Percentiles rank a stretch among this genome's conserved stretches.
These are phyloP conservation scores for Lomographa bimaculata DNA, from an alignment of 2,888 invertebrate genomes.

Conservation along the genomic window DNA sequence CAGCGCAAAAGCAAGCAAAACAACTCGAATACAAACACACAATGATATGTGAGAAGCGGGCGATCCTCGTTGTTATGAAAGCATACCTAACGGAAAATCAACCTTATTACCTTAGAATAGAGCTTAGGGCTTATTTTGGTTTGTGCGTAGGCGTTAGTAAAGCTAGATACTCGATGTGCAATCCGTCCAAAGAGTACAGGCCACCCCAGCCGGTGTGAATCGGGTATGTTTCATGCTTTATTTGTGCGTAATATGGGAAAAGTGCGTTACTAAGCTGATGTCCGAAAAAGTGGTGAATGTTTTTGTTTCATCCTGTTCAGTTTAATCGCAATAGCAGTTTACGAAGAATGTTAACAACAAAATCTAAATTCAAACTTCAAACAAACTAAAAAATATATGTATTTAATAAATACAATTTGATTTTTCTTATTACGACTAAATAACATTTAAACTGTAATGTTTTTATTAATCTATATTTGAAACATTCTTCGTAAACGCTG, in stretches of 20 bases:
- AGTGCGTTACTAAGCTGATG: slow-evolving; percentile 47
- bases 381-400: no score
- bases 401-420: no score
- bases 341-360: slow-evolving; percentile 30
- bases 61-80: slow-evolving; percentile 67
- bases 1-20: slow-evolving; percentile 78
- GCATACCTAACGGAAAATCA: slow-evolving; percentile 68
- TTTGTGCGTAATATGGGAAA: slow-evolving; percentile 56
- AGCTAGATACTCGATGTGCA: slow-evolving; percentile 62
- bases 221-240: slow-evolving; percentile 71
- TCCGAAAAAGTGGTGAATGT: not conserved
- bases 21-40: slow-evolving; percentile 74
- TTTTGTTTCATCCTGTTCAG: not conserved
- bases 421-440: no score
- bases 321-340: no score
- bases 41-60: slow-evolving; percentile 80
- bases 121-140: slow-evolving; percentile 44
- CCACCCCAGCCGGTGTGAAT: slow-evolving; percentile 79
- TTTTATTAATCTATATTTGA: no score
- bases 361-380: no score
- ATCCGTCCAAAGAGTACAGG: slow-evolving; percentile 44
- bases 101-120: slow-evolving; percentile 50
- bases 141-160: slow-evolving; percentile 60
- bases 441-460: no score
- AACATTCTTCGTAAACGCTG: slow-evolving; percentile 30